Conservation (phyloP, 1,140 invertebrate species). For the Drosophila yakuba region DNA sequence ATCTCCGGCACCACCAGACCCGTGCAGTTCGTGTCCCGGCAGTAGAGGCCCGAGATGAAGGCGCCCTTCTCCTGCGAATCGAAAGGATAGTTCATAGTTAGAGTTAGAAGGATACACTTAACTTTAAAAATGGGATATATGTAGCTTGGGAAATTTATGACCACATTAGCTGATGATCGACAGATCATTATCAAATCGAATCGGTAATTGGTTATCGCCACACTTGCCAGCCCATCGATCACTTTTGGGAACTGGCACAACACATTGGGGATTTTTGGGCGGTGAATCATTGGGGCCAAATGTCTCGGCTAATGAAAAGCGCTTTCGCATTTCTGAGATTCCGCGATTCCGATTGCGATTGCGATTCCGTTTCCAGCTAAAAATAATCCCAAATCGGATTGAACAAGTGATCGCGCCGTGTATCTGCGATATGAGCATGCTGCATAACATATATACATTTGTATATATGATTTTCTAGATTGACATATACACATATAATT, state of each 20-base stretch:
- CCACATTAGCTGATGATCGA: not conserved
- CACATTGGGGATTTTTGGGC: conserved; percentile 20
- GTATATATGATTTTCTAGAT: conserved; percentile 50
- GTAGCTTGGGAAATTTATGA: not conserved
- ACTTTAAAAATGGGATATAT: no score
- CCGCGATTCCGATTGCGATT: conserved; percentile 1
- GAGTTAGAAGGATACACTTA: not conserved
- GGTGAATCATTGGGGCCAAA: conserved; percentile 44
- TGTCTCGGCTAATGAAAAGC: conserved; percentile 36
- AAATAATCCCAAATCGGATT: conserved; percentile 48
- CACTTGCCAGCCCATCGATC: conserved; percentile 26
- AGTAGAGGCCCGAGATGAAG: conserved; percentile 77
- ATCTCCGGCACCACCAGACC: conserved; percentile 77
- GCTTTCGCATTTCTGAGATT: conserved; percentile 44
- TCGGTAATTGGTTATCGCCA: conserved; percentile 1
- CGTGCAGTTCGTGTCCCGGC: conserved; percentile 76
- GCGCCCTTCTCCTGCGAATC: conserved; percentile 71
- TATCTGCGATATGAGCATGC: conserved; percentile 15
- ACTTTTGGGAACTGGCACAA: not conserved
- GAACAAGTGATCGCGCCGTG: conserved; percentile 29
- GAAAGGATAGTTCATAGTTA: not conserved
- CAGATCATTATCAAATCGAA: not conserved
- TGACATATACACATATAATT: conserved; percentile 40
- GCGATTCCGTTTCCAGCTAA: conserved; percentile 51
- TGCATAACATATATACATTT: not conserved